Base-by-base conservation (phyloP, 2,113 vertebrate genomes). In the Malurus melanocephalus region DNA sequence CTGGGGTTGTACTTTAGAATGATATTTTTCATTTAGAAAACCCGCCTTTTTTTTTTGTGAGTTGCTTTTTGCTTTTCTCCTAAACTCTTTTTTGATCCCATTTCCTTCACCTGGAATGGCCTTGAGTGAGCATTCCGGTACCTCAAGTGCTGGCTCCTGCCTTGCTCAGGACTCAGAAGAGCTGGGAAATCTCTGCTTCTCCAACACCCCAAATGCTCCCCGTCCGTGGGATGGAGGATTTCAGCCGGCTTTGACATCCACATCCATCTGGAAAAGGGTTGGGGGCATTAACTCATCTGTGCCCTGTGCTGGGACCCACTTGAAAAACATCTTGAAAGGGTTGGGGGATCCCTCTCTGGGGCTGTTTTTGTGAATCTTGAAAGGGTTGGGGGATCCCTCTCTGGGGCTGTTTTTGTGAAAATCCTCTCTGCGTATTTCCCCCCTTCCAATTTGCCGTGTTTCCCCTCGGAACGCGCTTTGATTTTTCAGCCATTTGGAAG, bases 401-500 rank as follows among this genome's bases (percentile, higher is more conserved):
- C 16, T 49, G 79, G 17, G 80, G 32, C 79, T 55, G 73, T 5
- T 80, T 85, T 92, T 75, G 83, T 93, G 69, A 64, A 86, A 90
- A 93, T 11, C 78, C 84, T 68, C 11, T 55, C 81, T 33, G 87
- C 26, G 40, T 61, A 3, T 93, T 89, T 92, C n/a, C 0, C 80
- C 68, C 77, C 30, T 89, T 81, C 82, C 75, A 72, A 89, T 90
- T 90, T 77, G 22, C 65, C 0, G 3, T 27, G 6, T 92, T 94
- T 71, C 52, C 83, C 90, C 65, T 10, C 14, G 57, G 75, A 93
- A 89, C 24, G 61, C 42, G 80, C 87, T 92, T 94, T 93, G 87
- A 91, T 93, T 92, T 95, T 87, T 91, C 89, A 89, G 95, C 74
- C 28, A 51, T 81, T 92, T 72, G 2, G 6, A 53, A 96, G 89